Base-by-base conservation (phyloP, 2,113 vertebrate genomes). In the Pomatorhinus ruficollis region DNA sequence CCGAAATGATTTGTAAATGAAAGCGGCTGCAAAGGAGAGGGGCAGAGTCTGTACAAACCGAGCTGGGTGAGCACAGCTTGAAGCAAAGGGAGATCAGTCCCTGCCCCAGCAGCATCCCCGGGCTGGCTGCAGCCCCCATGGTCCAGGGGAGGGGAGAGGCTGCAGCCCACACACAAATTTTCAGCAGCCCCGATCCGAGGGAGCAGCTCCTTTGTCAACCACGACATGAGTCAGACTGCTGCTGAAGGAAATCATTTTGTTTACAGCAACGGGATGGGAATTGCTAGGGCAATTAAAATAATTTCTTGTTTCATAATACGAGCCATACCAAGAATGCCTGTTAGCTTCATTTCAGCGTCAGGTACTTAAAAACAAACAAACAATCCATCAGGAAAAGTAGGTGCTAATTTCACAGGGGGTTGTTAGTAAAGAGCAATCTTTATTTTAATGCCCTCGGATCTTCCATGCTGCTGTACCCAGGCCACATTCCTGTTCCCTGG, bases 241-340 rank as follows among this genome's bases (percentile, higher is more conserved):
- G 87, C 82, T 90, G 79, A 74, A 92, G 85, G 85, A 95, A 90
- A 85, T 80, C 0, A 5, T 83, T 78, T 61, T 94, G 92, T 93
- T 95, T 96, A 90, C 83, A 88, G 92, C 82, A 37, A 80, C 4
- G 79, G 56, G 81, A 91, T 89, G 81, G 65, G 90, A 97, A 97
- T 95, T 93, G 94, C 85, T 70, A 63, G 54, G 81, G 90, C 93
- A 95, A 96, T 95, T 96, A 96, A 93, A 96, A 94, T 83, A 95
- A 97, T 93, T 95, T 86, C 87, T 95, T 94, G 76, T 94, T 96
- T 97, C 95, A 86, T 86, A 95, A 93, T 95, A 83, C 47, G 44
- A 86, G 75, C 56, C 68, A 2, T 88, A 83, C 52, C 71, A 80
- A 92, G 90, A 88, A 86, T 45, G 90, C 50, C 54, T 96, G 75